Evolutionary conservation across 2,888 invertebrate genomes (phyloP).

Genomic region (Corythucha ciliata): DNA sequence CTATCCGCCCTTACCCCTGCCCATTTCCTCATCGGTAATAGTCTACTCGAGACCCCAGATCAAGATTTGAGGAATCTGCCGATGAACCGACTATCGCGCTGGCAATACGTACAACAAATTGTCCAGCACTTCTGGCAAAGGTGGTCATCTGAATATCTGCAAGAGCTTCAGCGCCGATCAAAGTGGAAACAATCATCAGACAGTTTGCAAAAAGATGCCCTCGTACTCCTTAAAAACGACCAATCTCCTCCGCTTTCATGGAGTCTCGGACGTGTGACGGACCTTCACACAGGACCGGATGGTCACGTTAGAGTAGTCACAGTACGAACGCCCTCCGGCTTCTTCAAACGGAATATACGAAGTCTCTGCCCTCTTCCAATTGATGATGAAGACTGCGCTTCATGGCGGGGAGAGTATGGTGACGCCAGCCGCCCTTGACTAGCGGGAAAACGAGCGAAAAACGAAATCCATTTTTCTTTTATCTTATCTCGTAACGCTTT

Average conservation of each 20-base stretch:
- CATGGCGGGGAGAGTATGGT: too few relatives aligned
- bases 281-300: conserved; percentile 8
- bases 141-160: conserved; percentile 11
- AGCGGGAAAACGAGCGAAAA: too few relatives aligned
- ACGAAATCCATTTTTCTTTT: too few relatives aligned
- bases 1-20: conserved; percentile 14
- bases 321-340: conserved; percentile 3
- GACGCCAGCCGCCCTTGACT: too few relatives aligned
- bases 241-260: conserved; percentile 9
- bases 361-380: conserved; percentile 14
- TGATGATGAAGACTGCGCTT: too few relatives aligned
- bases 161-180: conserved; percentile 4
- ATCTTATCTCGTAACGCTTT: too few relatives aligned
- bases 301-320: conserved; percentile 12
- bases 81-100: conserved; percentile 8
- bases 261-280: conserved; percentile 5
- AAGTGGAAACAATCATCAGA: conserved; percentile 6
- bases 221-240: conserved; percentile 17
- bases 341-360: conserved; percentile 13
- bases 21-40: conserved; percentile 17
- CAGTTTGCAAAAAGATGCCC: background rate
- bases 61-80: background rate
- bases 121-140: conserved; percentile 16
- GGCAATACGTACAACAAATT: conserved; percentile 10
- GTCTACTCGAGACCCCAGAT: conserved; percentile 9